phyloP scores from a whole-genome alignment of 1,140 invertebrate species.

The Drosophila biarmipes region DNA sequence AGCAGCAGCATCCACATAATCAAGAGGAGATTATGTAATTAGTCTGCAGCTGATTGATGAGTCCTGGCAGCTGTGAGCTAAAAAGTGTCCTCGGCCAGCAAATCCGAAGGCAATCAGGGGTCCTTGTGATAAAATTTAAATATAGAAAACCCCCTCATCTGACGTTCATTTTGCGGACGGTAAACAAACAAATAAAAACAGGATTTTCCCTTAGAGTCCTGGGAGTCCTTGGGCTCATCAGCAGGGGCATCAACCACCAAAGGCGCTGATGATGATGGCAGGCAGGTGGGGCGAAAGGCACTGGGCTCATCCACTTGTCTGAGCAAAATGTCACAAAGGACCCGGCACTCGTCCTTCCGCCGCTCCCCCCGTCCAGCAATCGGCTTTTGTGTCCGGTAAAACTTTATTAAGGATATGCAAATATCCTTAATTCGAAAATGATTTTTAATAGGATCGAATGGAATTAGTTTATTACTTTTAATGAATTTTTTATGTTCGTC shows the following conservation, averaged over 20 bases:
- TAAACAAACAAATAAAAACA: conserved; percentile 84
- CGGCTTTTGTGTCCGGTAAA: conserved; percentile 71
- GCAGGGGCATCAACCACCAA: conserved; percentile 72
- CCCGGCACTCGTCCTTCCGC: neutral
- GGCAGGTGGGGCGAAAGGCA: conserved; percentile 22
- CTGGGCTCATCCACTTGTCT: conserved; percentile 73
- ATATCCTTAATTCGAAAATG: conserved; percentile 85
- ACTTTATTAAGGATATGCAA: conserved; percentile 84
- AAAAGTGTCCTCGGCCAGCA: conserved; percentile 45
- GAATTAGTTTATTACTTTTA: conserved; percentile 85
- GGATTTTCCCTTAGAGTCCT: conserved; percentile 58
- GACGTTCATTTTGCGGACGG: conserved; percentile 81
- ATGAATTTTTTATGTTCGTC: conserved; percentile 84
- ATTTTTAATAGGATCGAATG: conserved; percentile 85
- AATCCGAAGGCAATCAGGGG: conserved; percentile 66
- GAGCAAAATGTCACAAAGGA: conserved; percentile 79
- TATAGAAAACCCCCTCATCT: conserved; percentile 53
- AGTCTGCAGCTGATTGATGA: conserved; percentile 85
- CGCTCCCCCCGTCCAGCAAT: neutral
- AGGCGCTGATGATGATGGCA: conserved; percentile 42
- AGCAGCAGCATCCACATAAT: conserved; percentile 66
- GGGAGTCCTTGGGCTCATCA: conserved; percentile 44
- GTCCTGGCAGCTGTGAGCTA: conserved; percentile 72
- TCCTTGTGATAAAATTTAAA: conserved; percentile 78
- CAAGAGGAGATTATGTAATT: conserved; percentile 84